These are phyloP conservation scores for Pipistrellus pipistrellus DNA, from an alignment of 2,797 vertebrate species.

Conservation along the genomic window DNA sequence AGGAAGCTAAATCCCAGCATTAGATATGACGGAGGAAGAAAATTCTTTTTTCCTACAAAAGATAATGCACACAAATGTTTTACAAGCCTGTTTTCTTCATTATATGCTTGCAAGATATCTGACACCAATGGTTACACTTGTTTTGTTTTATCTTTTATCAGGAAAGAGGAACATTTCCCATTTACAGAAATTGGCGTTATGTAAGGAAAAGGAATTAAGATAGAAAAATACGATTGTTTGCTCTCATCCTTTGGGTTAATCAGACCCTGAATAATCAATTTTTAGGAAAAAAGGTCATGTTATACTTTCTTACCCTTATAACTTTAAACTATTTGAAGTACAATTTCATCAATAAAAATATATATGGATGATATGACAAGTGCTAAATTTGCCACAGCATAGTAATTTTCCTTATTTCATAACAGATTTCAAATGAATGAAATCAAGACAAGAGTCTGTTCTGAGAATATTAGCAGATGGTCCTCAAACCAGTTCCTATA, in stretches of 20 bases:
- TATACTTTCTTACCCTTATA: constrained; percentile 44
- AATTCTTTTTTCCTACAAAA: constrained; percentile 98
- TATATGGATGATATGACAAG: background rate
- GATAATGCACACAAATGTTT: constrained; percentile 61
- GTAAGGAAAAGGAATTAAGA: constrained; percentile 24
- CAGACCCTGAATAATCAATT: constrained; percentile 16
- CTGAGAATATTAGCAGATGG: background rate
- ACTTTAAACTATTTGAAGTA: constrained; percentile 44
- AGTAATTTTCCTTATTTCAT: constrained; percentile 36
- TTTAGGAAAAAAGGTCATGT: constrained; percentile 19
- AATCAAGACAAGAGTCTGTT: constrained; percentile 15
- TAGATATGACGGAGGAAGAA: constrained; percentile 97
- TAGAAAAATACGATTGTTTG: constrained; percentile 1
- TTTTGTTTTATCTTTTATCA: constrained; percentile 21
- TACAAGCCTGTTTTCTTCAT: constrained; percentile 36
- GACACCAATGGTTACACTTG: background rate
- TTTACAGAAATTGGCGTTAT: constrained; percentile 49
- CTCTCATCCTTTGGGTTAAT: constrained; percentile 12
- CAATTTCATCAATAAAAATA: constrained; percentile 49
- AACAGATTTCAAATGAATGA: background rate
- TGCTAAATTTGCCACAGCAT: constrained; percentile 7
- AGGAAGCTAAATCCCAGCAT: constrained; percentile 99
- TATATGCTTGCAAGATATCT: constrained; percentile 39
- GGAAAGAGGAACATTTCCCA: constrained; percentile 37
- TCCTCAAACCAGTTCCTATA: constrained; percentile 35